Percentiles rank a stretch among this genome's conserved stretches.
Evolutionary conservation across 2,797 vertebrate species (phyloP).

Genomic region (Esox masquinongy): DNA sequence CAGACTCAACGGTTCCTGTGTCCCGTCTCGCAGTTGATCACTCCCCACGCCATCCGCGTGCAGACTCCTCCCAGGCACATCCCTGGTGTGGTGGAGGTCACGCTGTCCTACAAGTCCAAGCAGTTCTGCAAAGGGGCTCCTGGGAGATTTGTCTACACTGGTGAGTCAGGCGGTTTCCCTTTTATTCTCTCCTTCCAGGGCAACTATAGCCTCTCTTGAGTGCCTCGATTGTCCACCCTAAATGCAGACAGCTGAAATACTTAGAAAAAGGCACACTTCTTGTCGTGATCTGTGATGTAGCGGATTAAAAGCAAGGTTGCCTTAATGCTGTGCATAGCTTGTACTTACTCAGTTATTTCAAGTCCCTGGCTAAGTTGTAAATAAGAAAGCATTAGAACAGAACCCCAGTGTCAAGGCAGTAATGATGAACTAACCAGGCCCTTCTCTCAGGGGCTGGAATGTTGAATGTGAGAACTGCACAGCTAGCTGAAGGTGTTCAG

Average conservation of each 20-base stretch:
- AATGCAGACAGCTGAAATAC: background rate
- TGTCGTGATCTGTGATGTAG: background rate
- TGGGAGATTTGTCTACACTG: constrained; percentile 97
- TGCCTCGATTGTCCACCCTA: constrained; percentile 13
- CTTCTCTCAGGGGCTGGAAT: constrained; percentile 52
- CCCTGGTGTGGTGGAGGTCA: constrained; percentile 98
- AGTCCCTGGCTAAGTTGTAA: background rate
- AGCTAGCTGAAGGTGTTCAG: constrained; percentile 53
- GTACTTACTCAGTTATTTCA: background rate
- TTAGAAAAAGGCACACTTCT: background rate
- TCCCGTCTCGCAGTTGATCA: constrained; percentile 87
- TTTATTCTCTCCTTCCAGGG: constrained; percentile 3
- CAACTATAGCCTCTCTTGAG: background rate
- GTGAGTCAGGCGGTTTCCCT: constrained; percentile 71
- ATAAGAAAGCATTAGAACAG: constrained; percentile 8
- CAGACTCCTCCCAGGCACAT: constrained; percentile 99
- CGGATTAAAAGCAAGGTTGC: background rate
- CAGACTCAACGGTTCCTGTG: background rate
- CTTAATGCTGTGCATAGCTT: background rate
- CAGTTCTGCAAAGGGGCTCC: constrained; percentile 99
- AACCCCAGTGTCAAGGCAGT: constrained; percentile 46
- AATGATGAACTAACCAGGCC: constrained; percentile 62
- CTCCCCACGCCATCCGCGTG: constrained; percentile 97
- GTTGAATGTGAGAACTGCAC: constrained; percentile 64
- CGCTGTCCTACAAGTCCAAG: constrained; percentile 99